phyloP scores from a whole-genome alignment of 2,113 vertebrate genomes.

The Cavia porcellus region DNA sequence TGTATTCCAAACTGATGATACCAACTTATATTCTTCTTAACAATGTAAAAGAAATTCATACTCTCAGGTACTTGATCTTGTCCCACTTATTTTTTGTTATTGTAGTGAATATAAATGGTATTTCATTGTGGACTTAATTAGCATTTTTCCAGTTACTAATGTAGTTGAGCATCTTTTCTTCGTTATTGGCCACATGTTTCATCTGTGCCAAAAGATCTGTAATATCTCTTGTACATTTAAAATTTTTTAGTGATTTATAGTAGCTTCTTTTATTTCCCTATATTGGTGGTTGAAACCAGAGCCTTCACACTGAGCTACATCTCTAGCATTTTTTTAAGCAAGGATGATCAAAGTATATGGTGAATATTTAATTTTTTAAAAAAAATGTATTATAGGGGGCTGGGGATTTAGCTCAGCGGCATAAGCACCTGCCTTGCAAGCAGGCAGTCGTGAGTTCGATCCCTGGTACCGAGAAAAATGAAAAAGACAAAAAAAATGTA shows the following conservation, averaged over 20 bases:
- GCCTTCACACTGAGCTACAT: neutral
- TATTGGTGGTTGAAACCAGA: neutral
- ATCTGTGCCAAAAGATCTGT: neutral
- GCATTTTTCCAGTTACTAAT: conserved; percentile 43
- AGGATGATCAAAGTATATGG: neutral
- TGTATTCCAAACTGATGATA: conserved; percentile 40
- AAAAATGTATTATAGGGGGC: neutral
- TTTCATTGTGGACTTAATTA: conserved; percentile 16
- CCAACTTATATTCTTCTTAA: conserved; percentile 43
- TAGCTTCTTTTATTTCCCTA: neutral
- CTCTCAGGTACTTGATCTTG: conserved; percentile 40
- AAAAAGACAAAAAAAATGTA: neutral
- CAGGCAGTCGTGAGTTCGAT: too few species aligned
- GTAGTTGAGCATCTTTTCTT: conserved; percentile 42
- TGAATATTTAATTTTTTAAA: neutral
- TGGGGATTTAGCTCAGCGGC: too few species aligned
- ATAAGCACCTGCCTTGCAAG: too few species aligned
- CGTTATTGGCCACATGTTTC: neutral
- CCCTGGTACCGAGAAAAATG: too few species aligned
- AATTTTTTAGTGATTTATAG: neutral
- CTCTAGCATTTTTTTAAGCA: neutral
- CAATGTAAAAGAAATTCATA: neutral
- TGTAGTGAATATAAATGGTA: neutral
- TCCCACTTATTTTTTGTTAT: conserved; percentile 39
- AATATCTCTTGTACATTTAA: neutral